Conservation (phyloP, 2,113 vertebrate genomes). For the Macrotus californicus region DNA sequence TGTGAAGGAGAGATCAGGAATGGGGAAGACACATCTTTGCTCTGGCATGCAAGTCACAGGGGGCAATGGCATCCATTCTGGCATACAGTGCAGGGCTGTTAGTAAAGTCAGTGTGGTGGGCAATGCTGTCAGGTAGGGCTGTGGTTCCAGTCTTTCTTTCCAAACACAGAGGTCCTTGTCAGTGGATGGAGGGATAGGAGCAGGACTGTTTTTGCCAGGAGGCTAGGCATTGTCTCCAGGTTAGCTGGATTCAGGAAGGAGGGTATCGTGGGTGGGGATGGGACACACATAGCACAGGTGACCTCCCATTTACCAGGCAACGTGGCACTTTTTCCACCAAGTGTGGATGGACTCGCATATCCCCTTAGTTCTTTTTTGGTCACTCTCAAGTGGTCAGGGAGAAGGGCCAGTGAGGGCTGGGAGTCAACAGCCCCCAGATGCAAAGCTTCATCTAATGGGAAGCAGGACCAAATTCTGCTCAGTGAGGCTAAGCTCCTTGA, state of each 20-base stretch:
- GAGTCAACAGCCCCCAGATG: not conserved
- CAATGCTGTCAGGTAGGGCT: no score
- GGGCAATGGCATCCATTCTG: accelerated
- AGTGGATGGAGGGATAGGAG: not conserved
- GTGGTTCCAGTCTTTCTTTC: no score
- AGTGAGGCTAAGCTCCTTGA: not conserved
- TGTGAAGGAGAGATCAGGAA: not conserved
- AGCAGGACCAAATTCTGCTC: not conserved
- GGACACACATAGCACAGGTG: accelerated
- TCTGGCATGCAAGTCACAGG: not conserved
- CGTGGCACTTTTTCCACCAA: not conserved
- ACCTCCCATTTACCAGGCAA: not conserved
- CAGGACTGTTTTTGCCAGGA: not conserved
- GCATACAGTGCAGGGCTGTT: not conserved
- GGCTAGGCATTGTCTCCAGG: not conserved
- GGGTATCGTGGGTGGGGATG: accelerated
- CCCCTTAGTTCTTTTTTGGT: not conserved
- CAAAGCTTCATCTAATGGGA: not conserved
- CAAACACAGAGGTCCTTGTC: accelerated
- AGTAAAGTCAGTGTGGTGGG: not conserved
- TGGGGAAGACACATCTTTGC: not conserved
- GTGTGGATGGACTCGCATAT: not conserved
- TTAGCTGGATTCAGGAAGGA: not conserved
- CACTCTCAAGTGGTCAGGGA: not conserved
- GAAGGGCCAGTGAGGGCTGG: no score